phyloP scores from a whole-genome alignment of 2,113 vertebrate genomes.

The Prietella phreatophila region DNA sequence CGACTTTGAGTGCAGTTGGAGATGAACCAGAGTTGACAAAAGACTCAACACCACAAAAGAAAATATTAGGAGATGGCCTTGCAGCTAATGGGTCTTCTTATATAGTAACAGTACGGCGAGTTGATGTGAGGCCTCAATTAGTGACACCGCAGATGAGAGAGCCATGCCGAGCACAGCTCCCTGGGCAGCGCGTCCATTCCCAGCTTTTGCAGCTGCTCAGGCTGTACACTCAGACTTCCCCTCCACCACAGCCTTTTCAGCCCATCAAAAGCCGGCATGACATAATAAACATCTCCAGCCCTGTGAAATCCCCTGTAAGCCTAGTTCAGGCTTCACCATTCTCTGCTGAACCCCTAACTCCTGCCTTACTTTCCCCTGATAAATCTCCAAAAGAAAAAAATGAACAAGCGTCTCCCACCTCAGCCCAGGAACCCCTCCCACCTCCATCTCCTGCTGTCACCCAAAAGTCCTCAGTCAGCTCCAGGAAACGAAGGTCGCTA shows the following conservation, averaged over 20 bases:
- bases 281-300: conserved; percentile 17
- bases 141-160: conserved; percentile 37
- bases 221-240: conserved; percentile 55
- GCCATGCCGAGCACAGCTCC: conserved; percentile 46
- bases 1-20: not conserved
- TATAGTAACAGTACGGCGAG: conserved; percentile 77
- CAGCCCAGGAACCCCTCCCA: conserved; percentile 48
- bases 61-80: conserved; percentile 44
- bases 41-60: not conserved
- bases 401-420: conserved; percentile 1
- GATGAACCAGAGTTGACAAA: not conserved
- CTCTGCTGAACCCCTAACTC: conserved; percentile 28
- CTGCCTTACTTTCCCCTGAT: conserved; percentile 12
- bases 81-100: conserved; percentile 58
- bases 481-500: conserved; percentile 73
- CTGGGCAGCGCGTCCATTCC: conserved; percentile 10
- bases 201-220: conserved; percentile 53
- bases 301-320: conserved; percentile 2
- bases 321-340: not conserved
- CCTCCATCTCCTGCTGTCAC: conserved; percentile 68
- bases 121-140: conserved; percentile 84
- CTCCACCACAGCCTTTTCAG: conserved; percentile 51
- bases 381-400: conserved; percentile 17
- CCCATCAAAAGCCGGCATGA: conserved; percentile 46
- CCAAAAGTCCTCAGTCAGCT: conserved; percentile 63